Percentiles rank a stretch among this genome's conserved stretches.
Evolutionary conservation across 2,888 invertebrate species (phyloP).

Genomic region (Osmoderma eremita): DNA sequence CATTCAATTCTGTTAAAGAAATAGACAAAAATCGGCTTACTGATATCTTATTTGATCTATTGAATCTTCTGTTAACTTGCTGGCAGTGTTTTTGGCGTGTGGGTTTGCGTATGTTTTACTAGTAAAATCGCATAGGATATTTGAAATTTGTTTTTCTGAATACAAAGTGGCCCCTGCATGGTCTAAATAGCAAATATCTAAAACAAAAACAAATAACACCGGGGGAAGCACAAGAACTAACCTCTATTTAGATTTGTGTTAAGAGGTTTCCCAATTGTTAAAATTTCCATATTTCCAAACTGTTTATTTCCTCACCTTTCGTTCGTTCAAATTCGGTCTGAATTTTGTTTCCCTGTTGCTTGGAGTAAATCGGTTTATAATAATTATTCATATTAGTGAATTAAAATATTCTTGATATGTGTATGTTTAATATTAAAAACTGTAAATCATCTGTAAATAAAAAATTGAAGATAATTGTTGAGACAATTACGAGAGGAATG

Average conservation of each 20-base stretch:
- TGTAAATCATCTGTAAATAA: too few species aligned
- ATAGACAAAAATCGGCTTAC: constrained; percentile 61
- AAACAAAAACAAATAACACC: constrained; percentile 44
- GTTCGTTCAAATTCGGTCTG: constrained; percentile 4
- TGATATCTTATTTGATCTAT: constrained; percentile 84
- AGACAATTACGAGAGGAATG: too few species aligned
- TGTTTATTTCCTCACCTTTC: constrained; percentile 17
- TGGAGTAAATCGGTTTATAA: constrained; percentile 10
- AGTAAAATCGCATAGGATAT: constrained; percentile 72
- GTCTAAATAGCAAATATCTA: constrained; percentile 84
- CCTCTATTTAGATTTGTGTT: not conserved
- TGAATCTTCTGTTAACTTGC: constrained; percentile 82
- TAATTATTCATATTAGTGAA: too few species aligned
- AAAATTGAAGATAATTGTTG: too few species aligned
- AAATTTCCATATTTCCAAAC: constrained; percentile 6
- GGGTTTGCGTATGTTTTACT: constrained; percentile 89
- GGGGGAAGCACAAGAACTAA: not conserved
- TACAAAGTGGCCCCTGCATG: constrained; percentile 90
- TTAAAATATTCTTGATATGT: too few species aligned
- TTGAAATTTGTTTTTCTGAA: constrained; percentile 77
- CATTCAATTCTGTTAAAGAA: too few species aligned
- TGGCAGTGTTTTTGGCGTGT: constrained; percentile 78
- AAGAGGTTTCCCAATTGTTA: not conserved
- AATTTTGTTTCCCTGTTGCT: constrained; percentile 8
- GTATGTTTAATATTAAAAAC: too few species aligned